Conservation (phyloP, 1,140 invertebrate genomes). For the Trichonephila clavata region DNA sequence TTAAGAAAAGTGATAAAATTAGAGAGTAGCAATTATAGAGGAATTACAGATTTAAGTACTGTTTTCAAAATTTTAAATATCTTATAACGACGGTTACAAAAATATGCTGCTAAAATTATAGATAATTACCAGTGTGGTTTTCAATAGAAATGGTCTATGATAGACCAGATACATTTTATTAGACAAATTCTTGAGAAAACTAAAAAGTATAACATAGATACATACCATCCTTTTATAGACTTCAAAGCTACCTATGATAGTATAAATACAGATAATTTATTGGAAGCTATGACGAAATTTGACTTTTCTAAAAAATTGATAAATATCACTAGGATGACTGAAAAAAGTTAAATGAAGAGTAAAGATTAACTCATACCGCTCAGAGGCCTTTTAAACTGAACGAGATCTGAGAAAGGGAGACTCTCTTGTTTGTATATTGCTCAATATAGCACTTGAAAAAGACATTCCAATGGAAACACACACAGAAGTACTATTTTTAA, state of each 20-base stretch:
- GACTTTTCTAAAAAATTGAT: not conserved
- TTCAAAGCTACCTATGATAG: not conserved
- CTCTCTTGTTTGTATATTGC: not conserved
- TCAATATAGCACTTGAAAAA: not conserved
- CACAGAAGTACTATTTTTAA: slow-evolving; percentile 3
- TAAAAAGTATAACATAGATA: not conserved
- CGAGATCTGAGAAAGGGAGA: not conserved
- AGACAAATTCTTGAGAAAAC: slow-evolving; percentile 2
- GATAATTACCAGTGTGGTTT: not conserved
- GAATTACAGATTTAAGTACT: not conserved
- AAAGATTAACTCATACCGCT: not conserved
- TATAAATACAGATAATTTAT: not conserved
- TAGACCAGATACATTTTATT: not conserved
- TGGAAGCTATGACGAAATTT: not conserved
- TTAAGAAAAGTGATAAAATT: not conserved
- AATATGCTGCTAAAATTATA: no score
- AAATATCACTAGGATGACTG: not conserved
- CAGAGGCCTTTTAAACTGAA: no score
- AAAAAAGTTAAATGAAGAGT: not conserved
- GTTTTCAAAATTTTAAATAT: not conserved
- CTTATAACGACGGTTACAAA: no score
- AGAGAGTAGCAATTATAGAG: not conserved
- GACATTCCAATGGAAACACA: not conserved
- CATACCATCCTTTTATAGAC: not conserved
- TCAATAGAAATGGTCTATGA: no score